phyloP scores from a whole-genome alignment of 2,113 vertebrate genomes.

The Riparia riparia region DNA sequence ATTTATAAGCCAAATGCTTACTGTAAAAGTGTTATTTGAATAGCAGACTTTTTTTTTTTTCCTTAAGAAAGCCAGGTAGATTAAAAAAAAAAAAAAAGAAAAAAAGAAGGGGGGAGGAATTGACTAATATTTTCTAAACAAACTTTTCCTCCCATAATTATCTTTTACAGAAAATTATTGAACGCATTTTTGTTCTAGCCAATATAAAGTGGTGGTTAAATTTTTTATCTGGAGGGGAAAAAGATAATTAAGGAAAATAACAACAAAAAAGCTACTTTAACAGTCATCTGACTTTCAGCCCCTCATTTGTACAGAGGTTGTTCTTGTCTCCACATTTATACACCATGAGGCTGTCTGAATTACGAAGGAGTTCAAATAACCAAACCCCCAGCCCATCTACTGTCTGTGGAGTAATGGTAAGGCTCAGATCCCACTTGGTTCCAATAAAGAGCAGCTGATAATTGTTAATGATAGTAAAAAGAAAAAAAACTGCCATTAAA shows the following conservation, averaged over 20 bases:
- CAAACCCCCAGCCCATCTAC: constrained; percentile 41
- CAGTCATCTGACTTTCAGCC: constrained; percentile 91
- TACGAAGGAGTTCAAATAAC: constrained; percentile 61
- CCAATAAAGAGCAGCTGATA: constrained; percentile 42
- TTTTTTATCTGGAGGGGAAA: constrained; percentile 33
- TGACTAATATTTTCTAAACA: not conserved
- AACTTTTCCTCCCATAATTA: not conserved
- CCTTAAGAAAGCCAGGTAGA: constrained; percentile 57
- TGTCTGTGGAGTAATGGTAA: not conserved
- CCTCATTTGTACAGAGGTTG: constrained; percentile 80
- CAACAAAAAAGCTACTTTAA: constrained; percentile 63
- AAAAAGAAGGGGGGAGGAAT: rapidly evolving
- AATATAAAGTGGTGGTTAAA: not conserved
- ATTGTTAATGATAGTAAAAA: constrained; percentile 20
- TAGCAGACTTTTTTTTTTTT: not conserved
- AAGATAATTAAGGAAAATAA: not conserved
- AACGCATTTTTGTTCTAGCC: not conserved
- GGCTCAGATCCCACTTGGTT: not conserved
- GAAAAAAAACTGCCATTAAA: constrained; percentile 22
- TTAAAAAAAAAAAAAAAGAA: not conserved
- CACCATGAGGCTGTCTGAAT: constrained; percentile 75
- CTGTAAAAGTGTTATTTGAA: constrained; percentile 3
- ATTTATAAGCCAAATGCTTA: constrained; percentile 41
- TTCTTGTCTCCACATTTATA: constrained; percentile 38
- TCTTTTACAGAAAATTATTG: not conserved